Conservation (phyloP, 2,113 vertebrate genomes). For the Lepisosteus oculatus region DNA sequence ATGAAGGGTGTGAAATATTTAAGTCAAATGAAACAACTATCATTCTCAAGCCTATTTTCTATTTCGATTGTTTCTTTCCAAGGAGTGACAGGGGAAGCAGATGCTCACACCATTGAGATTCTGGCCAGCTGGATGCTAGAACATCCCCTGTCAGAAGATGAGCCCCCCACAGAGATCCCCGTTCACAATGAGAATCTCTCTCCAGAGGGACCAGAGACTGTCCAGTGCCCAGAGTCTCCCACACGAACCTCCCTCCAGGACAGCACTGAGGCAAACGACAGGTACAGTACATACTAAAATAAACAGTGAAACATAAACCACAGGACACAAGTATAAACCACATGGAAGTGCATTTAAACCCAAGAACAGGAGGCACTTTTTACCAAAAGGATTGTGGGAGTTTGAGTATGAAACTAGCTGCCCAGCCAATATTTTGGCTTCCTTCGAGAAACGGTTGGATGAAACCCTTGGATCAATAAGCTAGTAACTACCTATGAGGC, state of each 20-base stretch:
- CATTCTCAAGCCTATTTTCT: neutral
- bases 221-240: constrained; percentile 65
- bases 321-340: too few relatives aligned
- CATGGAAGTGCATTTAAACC: too few relatives aligned
- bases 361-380: too few relatives aligned
- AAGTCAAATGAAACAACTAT: too few relatives aligned
- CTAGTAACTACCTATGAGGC: too few relatives aligned
- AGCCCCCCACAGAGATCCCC: constrained; percentile 31
- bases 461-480: too few relatives aligned
- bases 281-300: constrained; percentile 32
- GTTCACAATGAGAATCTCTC: constrained; percentile 49
- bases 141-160: constrained; percentile 63
- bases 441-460: too few relatives aligned
- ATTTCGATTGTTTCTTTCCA: constrained; percentile 18
- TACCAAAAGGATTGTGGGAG: too few relatives aligned
- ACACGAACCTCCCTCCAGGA: constrained; percentile 25
- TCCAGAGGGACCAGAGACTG: constrained; percentile 68
- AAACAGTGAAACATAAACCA: too few relatives aligned
- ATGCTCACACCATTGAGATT: constrained; percentile 68
- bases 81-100: constrained; percentile 70
- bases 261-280: constrained; percentile 57
- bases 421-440: too few relatives aligned
- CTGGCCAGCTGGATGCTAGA: constrained; percentile 79
- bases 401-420: too few relatives aligned
- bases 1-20: too few relatives aligned